phyloP scores from a whole-genome alignment of 2,888 invertebrate genomes.

The Xylophagus ater region DNA sequence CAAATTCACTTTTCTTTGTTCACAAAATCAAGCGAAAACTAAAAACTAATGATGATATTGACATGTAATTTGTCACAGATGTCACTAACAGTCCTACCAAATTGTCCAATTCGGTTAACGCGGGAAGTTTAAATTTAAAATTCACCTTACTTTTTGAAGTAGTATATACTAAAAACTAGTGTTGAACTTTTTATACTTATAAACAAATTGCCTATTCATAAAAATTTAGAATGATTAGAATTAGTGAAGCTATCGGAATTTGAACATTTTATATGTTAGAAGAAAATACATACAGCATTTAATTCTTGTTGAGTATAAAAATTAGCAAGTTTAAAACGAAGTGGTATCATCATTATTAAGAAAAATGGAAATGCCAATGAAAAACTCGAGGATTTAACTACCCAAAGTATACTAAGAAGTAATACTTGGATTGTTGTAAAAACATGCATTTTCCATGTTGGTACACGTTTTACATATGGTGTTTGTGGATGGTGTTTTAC shows the following conservation, averaged over 20 bases:
- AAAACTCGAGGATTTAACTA: constrained; percentile 78
- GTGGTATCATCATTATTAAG: constrained; percentile 80
- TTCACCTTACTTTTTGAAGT: no score
- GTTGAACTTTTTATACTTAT: no score
- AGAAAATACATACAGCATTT: constrained; percentile 61
- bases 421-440: constrained; percentile 77
- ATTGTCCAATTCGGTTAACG: no score
- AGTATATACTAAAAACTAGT: no score
- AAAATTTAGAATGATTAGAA: constrained; percentile 8
- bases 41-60: no score
- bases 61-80: no score
- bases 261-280: no score
- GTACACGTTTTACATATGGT: constrained; percentile 79
- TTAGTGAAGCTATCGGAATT: no score
- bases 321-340: constrained; percentile 59
- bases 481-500: constrained; percentile 90
- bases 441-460: constrained; percentile 83
- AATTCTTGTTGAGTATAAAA: constrained; percentile 74
- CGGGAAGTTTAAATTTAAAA: no score
- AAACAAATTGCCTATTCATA: constrained; percentile 2
- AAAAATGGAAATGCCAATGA: constrained; percentile 92
- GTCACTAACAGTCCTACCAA: no score
- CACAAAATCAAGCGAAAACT: no score
- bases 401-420: constrained; percentile 69
- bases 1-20: no score